Evolutionary conservation across 2,113 vertebrate genomes (phyloP).

Genomic region (Cavia aperea): DNA sequence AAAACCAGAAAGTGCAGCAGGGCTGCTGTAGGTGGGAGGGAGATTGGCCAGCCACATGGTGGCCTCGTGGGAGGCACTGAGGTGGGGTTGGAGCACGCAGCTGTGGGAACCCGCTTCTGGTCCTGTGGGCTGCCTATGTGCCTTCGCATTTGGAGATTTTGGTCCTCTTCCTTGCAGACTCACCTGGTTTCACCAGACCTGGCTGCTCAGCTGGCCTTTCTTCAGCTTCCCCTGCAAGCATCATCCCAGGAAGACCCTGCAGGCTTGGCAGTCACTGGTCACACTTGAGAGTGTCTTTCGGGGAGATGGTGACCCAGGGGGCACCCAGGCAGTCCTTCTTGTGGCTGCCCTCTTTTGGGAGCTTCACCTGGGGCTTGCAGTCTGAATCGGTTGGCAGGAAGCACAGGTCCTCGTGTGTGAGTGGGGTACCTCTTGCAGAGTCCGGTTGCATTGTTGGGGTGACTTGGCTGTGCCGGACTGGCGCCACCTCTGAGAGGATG

Average conservation of each 20-base stretch:
- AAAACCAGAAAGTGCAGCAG: neutral
- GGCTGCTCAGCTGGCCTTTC: neutral
- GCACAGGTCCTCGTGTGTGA: neutral
- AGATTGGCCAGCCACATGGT: neutral
- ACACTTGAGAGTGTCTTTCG: neutral
- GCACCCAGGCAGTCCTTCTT: neutral
- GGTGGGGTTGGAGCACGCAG: neutral
- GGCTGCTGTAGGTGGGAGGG: neutral
- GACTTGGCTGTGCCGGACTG: neutral
- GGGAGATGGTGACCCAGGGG: neutral
- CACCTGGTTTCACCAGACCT: neutral
- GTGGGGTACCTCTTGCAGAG: neutral
- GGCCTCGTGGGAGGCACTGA: neutral
- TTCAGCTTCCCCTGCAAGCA: neutral
- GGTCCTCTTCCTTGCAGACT: neutral
- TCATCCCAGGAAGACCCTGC: neutral
- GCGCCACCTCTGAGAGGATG: neutral
- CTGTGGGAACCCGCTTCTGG: neutral
- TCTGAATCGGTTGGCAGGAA: constrained; percentile 35
- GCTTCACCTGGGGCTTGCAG: constrained; percentile 20
- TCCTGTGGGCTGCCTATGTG: neutral
- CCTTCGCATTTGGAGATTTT: neutral
- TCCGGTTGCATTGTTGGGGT: neutral
- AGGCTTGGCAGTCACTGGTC: neutral
- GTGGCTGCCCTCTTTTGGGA: neutral